Evolutionary conservation across 2,797 vertebrate genomes (phyloP).

Genomic region (Microhierax caerulescens): DNA sequence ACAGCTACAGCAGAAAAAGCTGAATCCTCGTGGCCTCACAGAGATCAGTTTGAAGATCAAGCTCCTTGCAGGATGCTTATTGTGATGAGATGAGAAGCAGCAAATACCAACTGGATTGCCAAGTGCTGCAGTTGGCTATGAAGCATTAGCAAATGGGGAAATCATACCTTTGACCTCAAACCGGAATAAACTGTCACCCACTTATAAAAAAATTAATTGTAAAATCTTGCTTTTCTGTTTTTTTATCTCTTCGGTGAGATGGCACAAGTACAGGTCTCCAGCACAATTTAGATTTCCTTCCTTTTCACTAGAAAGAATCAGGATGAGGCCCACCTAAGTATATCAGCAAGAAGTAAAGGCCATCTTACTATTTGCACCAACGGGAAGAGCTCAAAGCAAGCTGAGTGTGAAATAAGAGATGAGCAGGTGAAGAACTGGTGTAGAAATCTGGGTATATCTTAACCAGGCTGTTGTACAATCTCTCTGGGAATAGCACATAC

Average conservation of each 20-base stretch:
- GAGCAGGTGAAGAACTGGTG: neutral
- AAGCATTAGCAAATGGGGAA: neutral
- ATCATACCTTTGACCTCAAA: neutral
- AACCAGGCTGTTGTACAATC: neutral
- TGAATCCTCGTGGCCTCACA: neutral
- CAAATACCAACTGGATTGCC: neutral
- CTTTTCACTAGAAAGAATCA: neutral
- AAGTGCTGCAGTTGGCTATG: neutral
- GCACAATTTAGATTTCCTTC: neutral
- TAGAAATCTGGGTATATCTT: neutral
- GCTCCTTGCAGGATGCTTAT: neutral
- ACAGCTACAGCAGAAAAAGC: neutral
- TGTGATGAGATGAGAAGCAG: neutral
- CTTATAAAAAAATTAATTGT: neutral
- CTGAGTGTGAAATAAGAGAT: neutral
- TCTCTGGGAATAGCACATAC: neutral
- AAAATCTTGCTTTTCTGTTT: neutral
- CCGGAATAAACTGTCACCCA: neutral
- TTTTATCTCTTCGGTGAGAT: neutral
- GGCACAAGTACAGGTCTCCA: neutral
- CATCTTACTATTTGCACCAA: neutral
- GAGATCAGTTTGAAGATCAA: neutral
- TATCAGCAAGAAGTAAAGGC: neutral
- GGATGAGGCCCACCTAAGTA: neutral
- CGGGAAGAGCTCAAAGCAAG: neutral